These are phyloP conservation scores for Sus cebifrons DNA, from an alignment of 2,797 vertebrate genomes.

Conservation along the genomic window DNA sequence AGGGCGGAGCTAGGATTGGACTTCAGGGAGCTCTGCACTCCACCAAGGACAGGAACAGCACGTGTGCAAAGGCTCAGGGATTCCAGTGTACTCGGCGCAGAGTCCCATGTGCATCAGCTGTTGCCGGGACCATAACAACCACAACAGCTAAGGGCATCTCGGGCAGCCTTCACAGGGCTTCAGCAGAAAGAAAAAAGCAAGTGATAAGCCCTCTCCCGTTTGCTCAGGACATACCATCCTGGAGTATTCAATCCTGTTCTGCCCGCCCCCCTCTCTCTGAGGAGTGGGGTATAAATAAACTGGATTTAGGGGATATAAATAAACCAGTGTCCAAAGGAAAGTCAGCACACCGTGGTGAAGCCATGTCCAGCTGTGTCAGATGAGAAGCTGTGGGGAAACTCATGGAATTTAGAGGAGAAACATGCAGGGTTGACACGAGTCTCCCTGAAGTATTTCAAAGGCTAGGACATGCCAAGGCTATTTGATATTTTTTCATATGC, in stretches of 20 bases:
- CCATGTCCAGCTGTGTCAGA: background rate
- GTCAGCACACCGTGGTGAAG: background rate
- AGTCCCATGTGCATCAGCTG: rapidly evolving
- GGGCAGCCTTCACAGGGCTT: background rate
- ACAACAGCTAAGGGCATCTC: rapidly evolving
- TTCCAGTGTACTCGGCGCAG: rapidly evolving
- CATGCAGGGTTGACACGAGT: rapidly evolving
- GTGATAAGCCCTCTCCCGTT: rapidly evolving
- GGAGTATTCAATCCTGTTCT: background rate
- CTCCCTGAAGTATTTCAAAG: background rate
- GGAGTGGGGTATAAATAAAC: background rate
- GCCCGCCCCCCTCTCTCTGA: rapidly evolving
- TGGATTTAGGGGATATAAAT: background rate
- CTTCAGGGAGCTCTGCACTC: background rate
- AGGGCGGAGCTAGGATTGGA: background rate
- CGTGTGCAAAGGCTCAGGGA: rapidly evolving
- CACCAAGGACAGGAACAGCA: rapidly evolving
- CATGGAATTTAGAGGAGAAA: background rate
- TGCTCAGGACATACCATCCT: background rate
- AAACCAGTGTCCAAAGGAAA: background rate
- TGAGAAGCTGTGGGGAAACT: background rate
- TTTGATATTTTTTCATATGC: background rate
- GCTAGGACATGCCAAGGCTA: background rate
- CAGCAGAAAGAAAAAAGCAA: no score
- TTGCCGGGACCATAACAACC: rapidly evolving